Base-by-base conservation (phyloP, 1,140 invertebrate species). In the Bombus consobrinus region DNA sequence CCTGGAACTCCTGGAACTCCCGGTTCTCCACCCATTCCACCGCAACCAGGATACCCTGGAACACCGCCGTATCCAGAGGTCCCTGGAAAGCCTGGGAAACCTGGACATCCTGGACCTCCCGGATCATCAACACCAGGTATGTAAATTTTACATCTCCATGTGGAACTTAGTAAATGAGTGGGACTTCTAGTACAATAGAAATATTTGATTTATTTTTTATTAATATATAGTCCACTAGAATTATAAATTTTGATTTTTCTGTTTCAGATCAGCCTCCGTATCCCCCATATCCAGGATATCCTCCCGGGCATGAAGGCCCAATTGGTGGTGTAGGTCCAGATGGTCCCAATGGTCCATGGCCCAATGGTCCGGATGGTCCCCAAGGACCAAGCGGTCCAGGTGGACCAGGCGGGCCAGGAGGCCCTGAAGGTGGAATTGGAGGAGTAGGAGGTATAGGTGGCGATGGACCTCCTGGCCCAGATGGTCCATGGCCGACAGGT, bases 1-100 rank as follows among this genome's bases (percentile, higher is more conserved):
- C 95, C 96, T 87, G 96, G 96, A 86, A 95, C 94, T 94, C 74
- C 96, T 18, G 83, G 81, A 41, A 43, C 75, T 13, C 57, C 74
- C 1, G 53, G 73, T 69, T 32, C 22, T 10, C 34, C 68, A 4
- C 18, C 15, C 8, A 41, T 28, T 43, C 73, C 84, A n/a, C 72
- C n/a, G 1, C 64, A 75, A 32, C 81, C 88, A 57, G 83, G 59
- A 37, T 88, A 95, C 88, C 96, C 95, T 22, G 95, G 95, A 73
- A 94, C 95, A 90, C 93, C 93, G 74, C 90, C 88, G 43, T 90
- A 92, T 15, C 75, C 74, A 5, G 75, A 47, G 3, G 28, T 18
- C 2, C 37, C 25, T 43, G 28, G 75, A 12, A 32, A 25, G 5
- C 72, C 72, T 18, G 41, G 39, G 0, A 72, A 34, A 28, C 74